Base-by-base conservation (phyloP, 2,113 vertebrate species). In the Polypterus bichir region DNA sequence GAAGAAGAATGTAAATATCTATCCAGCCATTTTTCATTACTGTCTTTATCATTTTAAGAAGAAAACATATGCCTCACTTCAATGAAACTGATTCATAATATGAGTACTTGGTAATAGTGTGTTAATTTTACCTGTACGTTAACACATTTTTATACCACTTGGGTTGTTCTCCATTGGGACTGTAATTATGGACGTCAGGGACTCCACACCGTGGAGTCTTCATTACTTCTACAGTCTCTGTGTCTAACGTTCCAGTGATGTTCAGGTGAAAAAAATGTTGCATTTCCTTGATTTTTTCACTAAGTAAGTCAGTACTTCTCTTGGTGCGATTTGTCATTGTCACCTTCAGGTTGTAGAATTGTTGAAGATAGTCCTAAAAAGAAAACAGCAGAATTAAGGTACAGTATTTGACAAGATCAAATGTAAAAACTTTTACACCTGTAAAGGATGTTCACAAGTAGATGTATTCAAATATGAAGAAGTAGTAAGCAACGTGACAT, bases 181-280 rank as follows among this genome's bases (percentile, higher is more conserved):
- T 76, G 61, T 81, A 85, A 44, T 87, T 78, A 57, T 82, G 71
- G 64, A 83, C 67, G 53, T 88, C 85, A 46, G 86, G 74, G 45
- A 86, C 77, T 0, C 85, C 86, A 66, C 84, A 88, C 4, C 83
- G 75, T 9, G 83, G 83, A 5, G 52, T 77, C 46, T 55, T 74
- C 77, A 88, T 87, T 46, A 78, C 59, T 51, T 73, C 68, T 46
- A 85, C 57, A 1, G 85, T 88, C 5, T 76, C 72, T 1, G 66
- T 44, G 65, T 85, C 74, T 49, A 85, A 62, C 4, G 2, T 59
- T 3, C 86, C 86, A 0, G 85, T 82, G n/a, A 64, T 66, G 59
- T 83, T 78, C 11, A 86, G 79, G 27, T 79, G 70, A 53, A 86
- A 85, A 69, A 86, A 88, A 27, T 64, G 62, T 70, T 88, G 86